Evolutionary conservation across 2,797 vertebrate species (phyloP).

Genomic region (Hippocampus kuda): DNA sequence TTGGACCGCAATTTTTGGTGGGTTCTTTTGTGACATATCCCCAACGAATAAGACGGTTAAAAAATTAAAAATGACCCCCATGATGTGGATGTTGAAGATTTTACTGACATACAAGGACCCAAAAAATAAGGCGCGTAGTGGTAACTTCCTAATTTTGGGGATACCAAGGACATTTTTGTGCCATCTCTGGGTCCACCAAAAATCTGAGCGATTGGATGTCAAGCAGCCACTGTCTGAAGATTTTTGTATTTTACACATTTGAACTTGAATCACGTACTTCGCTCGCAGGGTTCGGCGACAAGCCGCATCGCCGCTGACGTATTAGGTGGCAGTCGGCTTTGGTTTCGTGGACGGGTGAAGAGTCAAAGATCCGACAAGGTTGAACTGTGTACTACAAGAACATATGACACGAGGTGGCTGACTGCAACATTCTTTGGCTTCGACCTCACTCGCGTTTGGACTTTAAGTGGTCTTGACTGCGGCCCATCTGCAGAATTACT

Average conservation of each 20-base stretch:
- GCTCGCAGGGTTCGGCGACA: not conserved
- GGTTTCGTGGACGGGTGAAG: not conserved
- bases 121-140: no score
- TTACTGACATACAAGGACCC: no score
- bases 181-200: not conserved
- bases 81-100: no score
- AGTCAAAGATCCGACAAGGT: slow-evolving; percentile 1
- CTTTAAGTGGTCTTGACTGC: slow-evolving; percentile 10
- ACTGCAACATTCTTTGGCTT: slow-evolving; percentile 4
- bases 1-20: no score
- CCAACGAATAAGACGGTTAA: no score
- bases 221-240: not conserved
- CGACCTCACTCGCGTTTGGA: slow-evolving; percentile 1
- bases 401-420: not conserved
- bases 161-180: not conserved
- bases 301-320: not conserved
- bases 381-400: not conserved
- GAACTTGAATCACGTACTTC: not conserved
- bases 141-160: no score
- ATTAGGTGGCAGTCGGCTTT: not conserved
- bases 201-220: not conserved
- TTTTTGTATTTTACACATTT: not conserved
- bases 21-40: no score
- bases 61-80: no score
- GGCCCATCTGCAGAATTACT: slow-evolving; percentile 6